phyloP scores from a whole-genome alignment of 2,888 invertebrate genomes.

The Rutpela maculata region DNA sequence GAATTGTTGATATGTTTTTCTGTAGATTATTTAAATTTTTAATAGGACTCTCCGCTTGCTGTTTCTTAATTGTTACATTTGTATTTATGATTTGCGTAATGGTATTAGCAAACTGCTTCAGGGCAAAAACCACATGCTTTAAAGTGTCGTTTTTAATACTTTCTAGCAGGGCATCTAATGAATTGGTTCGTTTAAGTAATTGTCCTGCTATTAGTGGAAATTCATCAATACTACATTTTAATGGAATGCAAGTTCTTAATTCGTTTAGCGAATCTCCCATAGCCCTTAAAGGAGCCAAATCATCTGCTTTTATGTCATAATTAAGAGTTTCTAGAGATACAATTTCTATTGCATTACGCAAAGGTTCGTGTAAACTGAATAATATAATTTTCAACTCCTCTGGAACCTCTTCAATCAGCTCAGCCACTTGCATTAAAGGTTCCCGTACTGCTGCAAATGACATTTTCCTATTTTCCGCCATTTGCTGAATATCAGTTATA shows the following conservation, averaged over 20 bases:
- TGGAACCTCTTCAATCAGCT: conserved; percentile 63
- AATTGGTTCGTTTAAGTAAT: conserved; percentile 45
- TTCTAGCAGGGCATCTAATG: conserved; percentile 48
- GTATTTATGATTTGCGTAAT: conserved; percentile 45
- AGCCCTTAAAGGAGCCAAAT: conserved; percentile 53
- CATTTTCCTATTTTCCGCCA: conserved; percentile 59
- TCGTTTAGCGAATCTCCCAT: conserved; percentile 54
- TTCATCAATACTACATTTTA: conserved; percentile 43
- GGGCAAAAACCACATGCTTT: conserved; percentile 54
- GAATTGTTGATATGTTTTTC: conserved; percentile 22
- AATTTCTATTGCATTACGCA: conserved; percentile 69
- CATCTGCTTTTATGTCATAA: conserved; percentile 62
- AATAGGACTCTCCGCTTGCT: background rate
- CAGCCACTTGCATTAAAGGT: conserved; percentile 66
- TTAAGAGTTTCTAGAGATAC: conserved; percentile 67
- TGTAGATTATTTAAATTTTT: conserved; percentile 26
- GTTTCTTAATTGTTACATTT: background rate
- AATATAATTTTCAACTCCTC: conserved; percentile 61
- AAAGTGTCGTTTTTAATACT: conserved; percentile 54
- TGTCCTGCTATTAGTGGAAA: conserved; percentile 46
- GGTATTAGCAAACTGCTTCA: conserved; percentile 49
- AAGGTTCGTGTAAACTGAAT: conserved; percentile 61
- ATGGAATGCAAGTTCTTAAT: conserved; percentile 51
- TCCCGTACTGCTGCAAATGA: conserved; percentile 61
- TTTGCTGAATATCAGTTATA: conserved; percentile 57